phyloP scores from a whole-genome alignment of 2,888 invertebrate genomes.

The Catotricha subobsoleta region DNA sequence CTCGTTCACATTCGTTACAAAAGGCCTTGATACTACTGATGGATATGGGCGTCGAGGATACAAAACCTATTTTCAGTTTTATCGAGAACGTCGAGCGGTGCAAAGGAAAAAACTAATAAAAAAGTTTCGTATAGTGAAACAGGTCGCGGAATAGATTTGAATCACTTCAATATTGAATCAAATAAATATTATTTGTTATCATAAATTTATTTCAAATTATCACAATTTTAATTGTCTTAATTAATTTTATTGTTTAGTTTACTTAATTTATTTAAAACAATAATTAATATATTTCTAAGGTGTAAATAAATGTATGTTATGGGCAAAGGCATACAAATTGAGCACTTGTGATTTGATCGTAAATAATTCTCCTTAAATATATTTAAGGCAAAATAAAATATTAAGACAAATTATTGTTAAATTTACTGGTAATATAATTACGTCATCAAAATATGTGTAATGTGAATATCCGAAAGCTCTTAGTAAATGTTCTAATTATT shows the following conservation, averaged over 20 bases:
- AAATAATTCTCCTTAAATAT: no score
- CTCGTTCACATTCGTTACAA: conserved; percentile 4
- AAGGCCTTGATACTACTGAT: conserved; percentile 9
- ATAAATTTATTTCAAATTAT: no score
- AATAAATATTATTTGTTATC: no score
- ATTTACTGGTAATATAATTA: not conserved
- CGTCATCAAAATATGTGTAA: not conserved
- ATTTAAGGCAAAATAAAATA: not conserved
- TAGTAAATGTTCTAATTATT: no score
- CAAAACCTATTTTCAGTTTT: conserved; percentile 21
- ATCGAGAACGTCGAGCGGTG: conserved; percentile 31
- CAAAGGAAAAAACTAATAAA: conserved; percentile 1
- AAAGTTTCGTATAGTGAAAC: not conserved
- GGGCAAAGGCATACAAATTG: no score
- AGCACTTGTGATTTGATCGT: conserved; percentile 19
- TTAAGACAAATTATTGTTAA: not conserved
- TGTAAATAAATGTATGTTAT: no score
- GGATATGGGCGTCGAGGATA: conserved; percentile 7
- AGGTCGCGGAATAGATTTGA: not conserved
- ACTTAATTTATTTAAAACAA: no score
- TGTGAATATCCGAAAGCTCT: no score
- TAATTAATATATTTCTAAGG: no score
- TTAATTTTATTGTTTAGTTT: no score
- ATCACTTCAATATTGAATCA: no score
- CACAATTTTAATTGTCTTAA: no score